phyloP scores from a whole-genome alignment of 2,888 invertebrate genomes.

The Apamea epomidion region DNA sequence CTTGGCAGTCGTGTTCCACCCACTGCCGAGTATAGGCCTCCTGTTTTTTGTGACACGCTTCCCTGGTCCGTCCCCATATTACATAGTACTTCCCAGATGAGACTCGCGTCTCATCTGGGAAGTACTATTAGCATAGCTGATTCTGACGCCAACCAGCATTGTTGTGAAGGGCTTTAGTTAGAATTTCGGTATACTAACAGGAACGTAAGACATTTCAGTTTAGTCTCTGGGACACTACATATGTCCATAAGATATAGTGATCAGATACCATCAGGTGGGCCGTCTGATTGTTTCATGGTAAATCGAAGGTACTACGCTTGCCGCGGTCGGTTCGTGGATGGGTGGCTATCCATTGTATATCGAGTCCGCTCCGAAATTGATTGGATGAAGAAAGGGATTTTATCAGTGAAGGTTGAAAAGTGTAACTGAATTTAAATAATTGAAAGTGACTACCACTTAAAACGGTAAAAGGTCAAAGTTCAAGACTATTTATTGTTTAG shows the following conservation, averaged over 20 bases:
- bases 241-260: not conserved
- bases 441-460: conserved; percentile 29
- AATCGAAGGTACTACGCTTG: too few species aligned
- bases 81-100: too few species aligned
- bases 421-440: conserved; percentile 32
- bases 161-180: not conserved
- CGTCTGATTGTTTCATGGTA: not conserved
- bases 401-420: conserved; percentile 8
- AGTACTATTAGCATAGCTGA: not conserved
- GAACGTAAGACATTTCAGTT: not conserved
- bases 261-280: not conserved
- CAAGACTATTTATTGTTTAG: conserved; percentile 2
- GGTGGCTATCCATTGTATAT: too few species aligned
- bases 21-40: not conserved
- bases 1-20: not conserved
- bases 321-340: too few species aligned
- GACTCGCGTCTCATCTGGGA: too few species aligned
- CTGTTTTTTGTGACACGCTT: not conserved
- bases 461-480: conserved; percentile 9
- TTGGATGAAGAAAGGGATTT: conserved; percentile 31
- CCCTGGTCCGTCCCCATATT: too few species aligned
- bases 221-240: not conserved
- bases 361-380: conserved; percentile 1
- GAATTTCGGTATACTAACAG: not conserved
- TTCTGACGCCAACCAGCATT: not conserved